These are phyloP conservation scores for Pyrocephalus nanus DNA, from an alignment of 2,797 vertebrate species.

Conservation along the genomic window DNA sequence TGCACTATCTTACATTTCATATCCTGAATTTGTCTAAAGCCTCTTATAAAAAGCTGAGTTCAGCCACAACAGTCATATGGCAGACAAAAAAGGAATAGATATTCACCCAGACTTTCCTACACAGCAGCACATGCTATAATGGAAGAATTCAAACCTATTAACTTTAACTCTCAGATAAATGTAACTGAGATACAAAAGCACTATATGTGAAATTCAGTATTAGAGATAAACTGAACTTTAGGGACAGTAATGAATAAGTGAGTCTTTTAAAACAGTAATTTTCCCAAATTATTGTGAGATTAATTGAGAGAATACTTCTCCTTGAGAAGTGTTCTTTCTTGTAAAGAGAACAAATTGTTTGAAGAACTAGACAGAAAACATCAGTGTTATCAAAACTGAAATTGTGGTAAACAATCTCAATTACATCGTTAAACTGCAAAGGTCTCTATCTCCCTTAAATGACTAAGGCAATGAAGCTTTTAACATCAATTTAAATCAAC, in stretches of 20 bases:
- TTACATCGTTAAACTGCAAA: not conserved
- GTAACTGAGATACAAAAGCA: not conserved
- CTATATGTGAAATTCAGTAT: not conserved
- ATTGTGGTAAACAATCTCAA: not conserved
- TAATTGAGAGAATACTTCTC: not conserved
- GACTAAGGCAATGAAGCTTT: not conserved
- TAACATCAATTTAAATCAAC: not conserved
- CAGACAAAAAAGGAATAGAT: not conserved
- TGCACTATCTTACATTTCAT: not conserved
- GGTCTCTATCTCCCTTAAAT: not conserved
- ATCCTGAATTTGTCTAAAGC: not conserved
- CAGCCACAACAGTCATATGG: not conserved
- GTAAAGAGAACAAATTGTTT: not conserved
- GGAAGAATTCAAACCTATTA: not conserved
- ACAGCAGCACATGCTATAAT: not conserved
- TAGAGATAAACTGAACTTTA: not conserved
- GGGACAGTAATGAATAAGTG: not conserved
- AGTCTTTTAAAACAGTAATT: not conserved
- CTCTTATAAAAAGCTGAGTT: not conserved
- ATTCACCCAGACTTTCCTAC: not conserved
- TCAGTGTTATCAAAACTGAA: not conserved
- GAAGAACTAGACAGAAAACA: slow-evolving; percentile 9
- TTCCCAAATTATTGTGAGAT: not conserved
- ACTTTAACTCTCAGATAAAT: not conserved
- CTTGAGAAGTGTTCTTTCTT: not conserved